phyloP scores from a whole-genome alignment of 2,113 vertebrate genomes.

The Cepphus grylle region DNA sequence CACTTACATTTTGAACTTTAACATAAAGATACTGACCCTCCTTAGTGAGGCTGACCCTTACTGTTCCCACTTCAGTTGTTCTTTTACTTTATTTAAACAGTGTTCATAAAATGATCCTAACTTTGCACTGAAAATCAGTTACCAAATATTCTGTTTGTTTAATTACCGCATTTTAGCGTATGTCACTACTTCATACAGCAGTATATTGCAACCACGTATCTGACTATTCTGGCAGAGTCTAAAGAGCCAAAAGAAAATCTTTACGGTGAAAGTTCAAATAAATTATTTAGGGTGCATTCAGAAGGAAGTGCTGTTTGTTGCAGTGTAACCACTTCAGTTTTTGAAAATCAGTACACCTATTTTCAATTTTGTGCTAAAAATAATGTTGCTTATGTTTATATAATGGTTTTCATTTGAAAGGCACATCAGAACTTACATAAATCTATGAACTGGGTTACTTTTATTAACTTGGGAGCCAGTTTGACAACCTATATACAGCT shows the following conservation, averaged over 20 bases:
- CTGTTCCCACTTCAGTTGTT: neutral
- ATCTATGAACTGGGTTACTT: neutral
- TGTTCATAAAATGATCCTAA: neutral
- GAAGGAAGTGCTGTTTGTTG: neutral
- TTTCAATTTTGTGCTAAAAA: conserved; percentile 4
- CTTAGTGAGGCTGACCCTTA: neutral
- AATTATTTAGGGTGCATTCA: neutral
- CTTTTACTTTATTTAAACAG: neutral
- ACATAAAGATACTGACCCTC: neutral
- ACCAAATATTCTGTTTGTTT: neutral
- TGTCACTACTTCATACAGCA: neutral
- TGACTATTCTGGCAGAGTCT: neutral
- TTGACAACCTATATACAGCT: neutral
- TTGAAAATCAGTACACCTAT: neutral
- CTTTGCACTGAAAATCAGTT: neutral
- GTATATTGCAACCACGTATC: neutral
- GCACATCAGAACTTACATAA: neutral
- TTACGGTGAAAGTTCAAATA: neutral
- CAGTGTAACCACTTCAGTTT: neutral
- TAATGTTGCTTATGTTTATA: neutral
- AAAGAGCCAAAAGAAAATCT: neutral
- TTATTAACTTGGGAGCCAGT: neutral
- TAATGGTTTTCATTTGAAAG: conserved; percentile 6
- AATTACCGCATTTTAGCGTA: neutral
- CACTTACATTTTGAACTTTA: neutral